A percentile compares a stretch with the other conserved stretches of the same genome.
phyloP scores from a whole-genome alignment of 2,888 invertebrate genomes.

The Agrilus cyanescens region DNA sequence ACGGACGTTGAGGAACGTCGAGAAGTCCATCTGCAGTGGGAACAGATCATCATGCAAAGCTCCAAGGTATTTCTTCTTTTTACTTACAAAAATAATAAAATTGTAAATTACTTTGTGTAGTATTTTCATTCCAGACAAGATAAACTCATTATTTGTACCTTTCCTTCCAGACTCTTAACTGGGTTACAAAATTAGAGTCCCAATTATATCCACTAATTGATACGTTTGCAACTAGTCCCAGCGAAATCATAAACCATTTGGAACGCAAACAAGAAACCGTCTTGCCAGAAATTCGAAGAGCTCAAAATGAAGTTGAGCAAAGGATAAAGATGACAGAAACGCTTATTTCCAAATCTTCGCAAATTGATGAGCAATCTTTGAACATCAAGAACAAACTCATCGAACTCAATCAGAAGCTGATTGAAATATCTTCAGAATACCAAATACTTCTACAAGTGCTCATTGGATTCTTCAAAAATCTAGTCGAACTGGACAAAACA shows the following conservation, averaged over 20 bases:
- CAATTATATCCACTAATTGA: conserved; percentile 67
- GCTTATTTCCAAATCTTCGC: conserved; percentile 47
- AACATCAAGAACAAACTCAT: conserved; percentile 52
- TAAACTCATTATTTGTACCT: conserved; percentile 2
- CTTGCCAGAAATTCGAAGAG: conserved; percentile 47
- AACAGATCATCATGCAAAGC: conserved; percentile 50
- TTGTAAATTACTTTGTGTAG: not conserved
- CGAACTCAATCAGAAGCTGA: conserved; percentile 53
- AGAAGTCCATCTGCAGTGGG: conserved; percentile 38
- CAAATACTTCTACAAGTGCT: conserved; percentile 55
- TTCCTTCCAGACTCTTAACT: conserved; percentile 46
- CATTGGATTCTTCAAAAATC: conserved; percentile 56
- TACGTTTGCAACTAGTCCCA: conserved; percentile 46
- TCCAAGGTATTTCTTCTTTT: conserved; percentile 41
- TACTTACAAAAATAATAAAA: conserved; percentile 1
- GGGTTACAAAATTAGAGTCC: conserved; percentile 55
- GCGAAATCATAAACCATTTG: conserved; percentile 43
- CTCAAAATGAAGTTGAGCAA: conserved; percentile 54
- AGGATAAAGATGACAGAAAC: conserved; percentile 54
- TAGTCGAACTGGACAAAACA: conserved; percentile 48
- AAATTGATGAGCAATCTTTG: conserved; percentile 41
- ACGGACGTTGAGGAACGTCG: conserved; percentile 49
- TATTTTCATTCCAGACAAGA: not conserved
- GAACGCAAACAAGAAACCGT: conserved; percentile 45
- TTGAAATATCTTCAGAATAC: conserved; percentile 58